Base-by-base conservation (phyloP, 2,113 vertebrate species). In the Lepus timidus region DNA sequence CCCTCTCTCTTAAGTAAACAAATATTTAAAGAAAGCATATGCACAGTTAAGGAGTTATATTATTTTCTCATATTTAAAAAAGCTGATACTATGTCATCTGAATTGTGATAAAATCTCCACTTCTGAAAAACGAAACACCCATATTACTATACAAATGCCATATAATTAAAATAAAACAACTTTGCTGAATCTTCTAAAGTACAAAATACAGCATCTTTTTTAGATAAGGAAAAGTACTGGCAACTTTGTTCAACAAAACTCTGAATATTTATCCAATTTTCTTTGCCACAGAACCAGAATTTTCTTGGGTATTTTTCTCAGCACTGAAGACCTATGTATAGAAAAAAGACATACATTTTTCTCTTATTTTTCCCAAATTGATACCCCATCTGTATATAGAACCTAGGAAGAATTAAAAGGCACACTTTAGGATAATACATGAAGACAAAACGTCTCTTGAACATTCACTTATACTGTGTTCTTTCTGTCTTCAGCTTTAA, bases 91-190 rank as follows among this genome's bases (percentile, higher is more conserved):
- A 61, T 20, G 14, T 88, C 4, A 16, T 78, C 27, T 67, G 64
- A 71, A 67, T 2, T 4, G 3, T 25, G 23, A 6, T 84, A 84
- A 90, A 76, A 82, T 76, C 4, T 89, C 49, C 51, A 2, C 20
- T 20, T 85, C 52, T 71, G 9, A 44, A 82, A 85, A 78, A 16
- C 19, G 67, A 92, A 85, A 20, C 14, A 75, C 10, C 11, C 33
- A 80, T 44, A 23, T 7, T 62, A 8, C 19, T 74, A 31, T 61
- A 13, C 62, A 58, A 91, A 84, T 16, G 13, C n/a, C 61, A 33
- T 0, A 6, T 36, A 64, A 70, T 81, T 4, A 91, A 85, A 81
- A 88, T 62, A 62, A 85, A 94, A 85, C 33, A 91, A 88, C 14
- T 73, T n/a, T 4, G 4, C 8, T 65, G 20, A 89, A 36, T n/a